Evolutionary conservation across 64 coral and sea anemone species (phyloP), one percentile per base, ranked within the genome.

Genomic region (Cladopsammia gracilis): DNA sequence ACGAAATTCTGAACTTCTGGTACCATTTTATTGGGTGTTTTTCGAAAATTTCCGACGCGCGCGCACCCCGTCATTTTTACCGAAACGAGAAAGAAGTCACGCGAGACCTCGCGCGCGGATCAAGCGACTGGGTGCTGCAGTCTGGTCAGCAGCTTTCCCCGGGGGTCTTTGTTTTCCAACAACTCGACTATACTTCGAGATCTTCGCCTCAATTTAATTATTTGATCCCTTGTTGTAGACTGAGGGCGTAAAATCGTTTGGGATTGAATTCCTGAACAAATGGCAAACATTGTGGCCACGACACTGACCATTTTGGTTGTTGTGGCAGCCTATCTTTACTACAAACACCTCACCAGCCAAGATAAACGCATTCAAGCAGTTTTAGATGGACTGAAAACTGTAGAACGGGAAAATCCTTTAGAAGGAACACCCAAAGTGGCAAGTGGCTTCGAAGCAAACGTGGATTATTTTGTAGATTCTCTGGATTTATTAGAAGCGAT

Each of bases 401-500:
- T 83, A 20, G 80, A 83, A 67, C 60, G 34, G n/a, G 42, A 66
- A 67, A 83, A 83, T 67, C 80, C 80, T 45, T 64, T 83, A 6
- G 18, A 49, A 14, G 80, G 80, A n/a, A 64, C 60, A 68, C 80
- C 80, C 18, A 83, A 67, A 66, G 86, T 89, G 3, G 96, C 82
- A 0, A 4, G 78, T 53, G 58, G 87, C 25, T 97, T 97, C 70
- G 96, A 97, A 69, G 92, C 92, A 53, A 97, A 88, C 11, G 58
- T 94, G 42, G 96, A 97, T 77, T 67, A 94, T 10, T 71, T 88
- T 62, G 70, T 60, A 0, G 83, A 97, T 67, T 86, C 88, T 60
- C 45, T 97, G 10, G 92, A 90, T 16, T 70, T 97, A 9, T 91
- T 97, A 11, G 80, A 90, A 74, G 70, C 81, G 8, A 76, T 97